These are phyloP conservation scores for Anas acuta DNA, from an alignment of 2,797 vertebrate genomes.

Conservation along the genomic window DNA sequence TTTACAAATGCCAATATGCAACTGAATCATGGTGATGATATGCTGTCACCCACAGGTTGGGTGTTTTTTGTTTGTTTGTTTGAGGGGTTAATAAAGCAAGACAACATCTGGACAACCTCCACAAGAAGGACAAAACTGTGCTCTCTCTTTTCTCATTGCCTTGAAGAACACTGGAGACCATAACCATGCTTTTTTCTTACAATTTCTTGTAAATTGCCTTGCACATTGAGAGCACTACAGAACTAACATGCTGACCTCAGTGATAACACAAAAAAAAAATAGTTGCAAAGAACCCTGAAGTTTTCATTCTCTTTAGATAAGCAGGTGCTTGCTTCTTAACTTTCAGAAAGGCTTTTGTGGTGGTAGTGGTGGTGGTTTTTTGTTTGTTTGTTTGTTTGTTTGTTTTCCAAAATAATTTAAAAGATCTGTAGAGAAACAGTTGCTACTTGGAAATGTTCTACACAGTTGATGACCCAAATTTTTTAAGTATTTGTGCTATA, in stretches of 20 bases:
- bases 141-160: neutral
- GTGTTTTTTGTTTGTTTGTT: neutral
- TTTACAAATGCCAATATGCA: neutral
- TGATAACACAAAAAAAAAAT: neutral
- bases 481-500: neutral
- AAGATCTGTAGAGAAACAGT: neutral
- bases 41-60: neutral
- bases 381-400: no score
- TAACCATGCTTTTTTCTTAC: neutral
- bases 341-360: neutral
- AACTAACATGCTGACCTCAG: neutral
- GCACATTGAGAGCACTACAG: neutral
- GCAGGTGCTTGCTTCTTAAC: neutral
- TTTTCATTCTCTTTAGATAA: neutral
- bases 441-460: neutral
- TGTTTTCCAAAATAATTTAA: neutral
- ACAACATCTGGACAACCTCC: neutral
- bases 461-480: neutral
- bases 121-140: neutral
- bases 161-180: neutral
- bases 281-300: neutral
- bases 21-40: neutral
- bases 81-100: neutral
- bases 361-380: neutral
- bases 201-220: neutral